phyloP scores from a whole-genome alignment of 2,113 vertebrate species.

The Myxocyprinus asiaticus region DNA sequence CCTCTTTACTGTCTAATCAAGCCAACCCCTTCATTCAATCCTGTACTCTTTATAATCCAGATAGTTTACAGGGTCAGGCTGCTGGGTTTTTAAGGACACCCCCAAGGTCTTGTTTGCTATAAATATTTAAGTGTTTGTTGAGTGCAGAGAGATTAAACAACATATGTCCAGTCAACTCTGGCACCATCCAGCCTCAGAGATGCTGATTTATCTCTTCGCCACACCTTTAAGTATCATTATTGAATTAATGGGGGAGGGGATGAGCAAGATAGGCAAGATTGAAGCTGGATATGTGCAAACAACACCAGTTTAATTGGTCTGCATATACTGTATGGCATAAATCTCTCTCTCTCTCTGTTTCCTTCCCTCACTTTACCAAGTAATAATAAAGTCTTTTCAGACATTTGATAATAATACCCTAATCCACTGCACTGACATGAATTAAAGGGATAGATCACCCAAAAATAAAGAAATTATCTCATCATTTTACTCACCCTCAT shows the following conservation, averaged over 20 bases:
- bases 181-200: constrained; percentile 55
- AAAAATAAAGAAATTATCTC: too few relatives aligned
- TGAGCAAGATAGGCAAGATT: neutral
- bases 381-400: too few relatives aligned
- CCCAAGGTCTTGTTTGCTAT: constrained; percentile 37
- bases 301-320: neutral
- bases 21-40: constrained; percentile 12
- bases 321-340: too few relatives aligned
- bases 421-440: too few relatives aligned
- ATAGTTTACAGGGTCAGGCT: constrained; percentile 14
- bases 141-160: constrained; percentile 57
- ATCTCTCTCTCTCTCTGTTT: too few relatives aligned
- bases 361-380: too few relatives aligned
- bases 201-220: constrained; percentile 62
- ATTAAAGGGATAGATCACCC: too few relatives aligned
- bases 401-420: too few relatives aligned
- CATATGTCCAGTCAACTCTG: constrained; percentile 51
- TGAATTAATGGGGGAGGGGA: neutral
- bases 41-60: neutral
- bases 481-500: too few relatives aligned
- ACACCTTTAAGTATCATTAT: constrained; percentile 53
- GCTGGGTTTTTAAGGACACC: constrained; percentile 28
- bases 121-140: constrained; percentile 46
- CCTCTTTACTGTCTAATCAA: constrained; percentile 5
- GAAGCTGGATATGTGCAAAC: neutral